Evolutionary conservation across 64 coral and sea anemone species (phyloP), one percentile per base, ranked within the genome.

Genomic region (Pachyseris speciosa): DNA sequence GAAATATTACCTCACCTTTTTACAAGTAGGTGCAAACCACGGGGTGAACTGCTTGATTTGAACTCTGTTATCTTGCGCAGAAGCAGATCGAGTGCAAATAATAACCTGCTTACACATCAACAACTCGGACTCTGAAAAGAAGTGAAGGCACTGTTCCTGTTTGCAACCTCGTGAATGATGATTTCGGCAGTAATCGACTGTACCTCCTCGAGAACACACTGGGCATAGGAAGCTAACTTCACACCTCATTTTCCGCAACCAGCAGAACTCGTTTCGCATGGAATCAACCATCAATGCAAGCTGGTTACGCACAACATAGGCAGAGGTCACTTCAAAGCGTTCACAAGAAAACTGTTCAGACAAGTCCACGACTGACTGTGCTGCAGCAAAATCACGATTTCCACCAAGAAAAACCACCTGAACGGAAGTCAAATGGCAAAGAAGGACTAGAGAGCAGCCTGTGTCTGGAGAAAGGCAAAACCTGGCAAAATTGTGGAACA

Each of bases 401-500:
- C 43, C 43, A 48, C 24, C 6, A 19, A 50, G 73, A 50, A 51
- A 3, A 13, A 83, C 24, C 9, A 83, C 53, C 52, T 83, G 39
- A 64, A 83, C 12, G 0, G 20, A 40, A 47, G 79, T 37, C 17
- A 33, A 55, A 44, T 66, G 79, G 32, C 79, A 66, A 1, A 83
- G 36, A 64, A 83, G 19, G 2, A 83, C 32, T 24, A 83, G 31
- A 64, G 33, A 83, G 25, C 24, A 83, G n/a, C n/a, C 20, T 19
- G 1, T 33, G 37, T 64, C 26, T 24, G 8, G 6, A 26, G 53
- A 37, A 15, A 59, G 43, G 26, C 40, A 64, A 30, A 64, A 83
- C 17, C 79, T 37, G 34, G 53, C 79, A 42, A 83, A 60, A 17
- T 83, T 83, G 51, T 66, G 37, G 31, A 25, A 55, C 13, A 83